Conservation (phyloP, 2,797 vertebrate species). For the Channa striata region DNA sequence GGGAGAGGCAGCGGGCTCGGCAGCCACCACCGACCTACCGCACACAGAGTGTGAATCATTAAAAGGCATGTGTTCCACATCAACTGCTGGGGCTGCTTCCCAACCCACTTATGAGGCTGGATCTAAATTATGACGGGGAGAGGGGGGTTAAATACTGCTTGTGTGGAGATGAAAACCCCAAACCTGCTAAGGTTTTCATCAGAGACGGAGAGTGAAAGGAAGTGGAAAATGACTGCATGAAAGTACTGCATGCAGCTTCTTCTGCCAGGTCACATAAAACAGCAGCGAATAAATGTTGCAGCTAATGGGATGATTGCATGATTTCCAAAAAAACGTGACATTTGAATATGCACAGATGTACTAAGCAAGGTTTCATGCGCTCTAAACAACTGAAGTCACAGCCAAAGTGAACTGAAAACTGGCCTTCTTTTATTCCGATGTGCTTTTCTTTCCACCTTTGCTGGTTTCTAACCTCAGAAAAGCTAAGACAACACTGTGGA, state of each 20-base stretch:
- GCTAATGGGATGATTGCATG: slow-evolving; percentile 57
- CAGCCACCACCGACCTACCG: slow-evolving; percentile 78
- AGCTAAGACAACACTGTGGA: slow-evolving; percentile 16
- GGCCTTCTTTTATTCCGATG: slow-evolving; percentile 35
- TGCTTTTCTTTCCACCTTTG: slow-evolving; percentile 23
- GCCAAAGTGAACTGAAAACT: slow-evolving; percentile 19
- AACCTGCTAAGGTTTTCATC: slow-evolving; percentile 53
- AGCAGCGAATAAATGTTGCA: slow-evolving; percentile 50
- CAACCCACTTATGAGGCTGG: slow-evolving; percentile 74
- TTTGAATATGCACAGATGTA: slow-evolving; percentile 47
- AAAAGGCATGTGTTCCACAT: slow-evolving; percentile 84
- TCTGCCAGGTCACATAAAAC: slow-evolving; percentile 49
- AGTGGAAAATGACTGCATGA: slow-evolving; percentile 34
- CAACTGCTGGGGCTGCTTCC: slow-evolving; percentile 75
- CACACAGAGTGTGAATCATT: slow-evolving; percentile 83
- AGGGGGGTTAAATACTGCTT: slow-evolving; percentile 58
- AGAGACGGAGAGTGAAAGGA: slow-evolving; percentile 19
- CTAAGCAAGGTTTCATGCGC: slow-evolving; percentile 24
- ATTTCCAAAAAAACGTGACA: slow-evolving; percentile 48
- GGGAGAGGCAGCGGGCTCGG: slow-evolving; percentile 67
- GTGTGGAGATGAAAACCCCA: slow-evolving; percentile 66
- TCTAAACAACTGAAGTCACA: slow-evolving; percentile 32
- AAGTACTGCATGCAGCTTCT: slow-evolving; percentile 20
- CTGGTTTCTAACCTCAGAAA: slow-evolving; percentile 27
- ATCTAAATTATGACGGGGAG: slow-evolving; percentile 70